Base-by-base conservation (phyloP, 2,888 invertebrate species). In the Willowsia nigromaculata region DNA sequence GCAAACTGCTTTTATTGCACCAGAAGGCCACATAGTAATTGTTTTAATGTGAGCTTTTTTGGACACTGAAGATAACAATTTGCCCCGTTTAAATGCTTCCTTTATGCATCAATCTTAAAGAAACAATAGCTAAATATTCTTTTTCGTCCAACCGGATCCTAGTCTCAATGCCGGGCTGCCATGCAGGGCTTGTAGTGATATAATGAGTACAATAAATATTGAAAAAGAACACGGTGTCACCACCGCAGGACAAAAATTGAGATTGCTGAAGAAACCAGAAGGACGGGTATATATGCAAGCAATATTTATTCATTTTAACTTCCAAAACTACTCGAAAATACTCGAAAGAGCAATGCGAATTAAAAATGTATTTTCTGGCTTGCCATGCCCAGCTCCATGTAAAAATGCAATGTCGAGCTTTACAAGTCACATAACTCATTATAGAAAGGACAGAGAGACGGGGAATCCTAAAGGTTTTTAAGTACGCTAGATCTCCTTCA, bases 21-120 rank as follows among this genome's bases (percentile, higher is more conserved):
- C 11, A 83, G 83, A 68, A 83, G 50, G 33, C 53, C 84, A 71
- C 76, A n/a, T n/a, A n/a, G n/a, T n/a, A 76, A 47, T 84, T 85
- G 62, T 74, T 62, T 85, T 59, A 47, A 30, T 59, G 53, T 33
- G 30, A 71, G 65, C 50, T 15, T 83, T 82, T 81, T 78, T 59
- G 27, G 47, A n/a, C 81, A 81, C 81, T 40, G 18, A 59, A 7
- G 15, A 43, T 27, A 62, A 62, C 27, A 27, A 25, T 1, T 27
- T 22, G 0, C 11, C 25, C 30, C 27, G 15, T 30, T 68, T 37
- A 37, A 18, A 37, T 68, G 37, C 7, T 68, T 33, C 37, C 25
- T 7, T 71, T 40, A 11, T 13, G 25, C 22, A 2, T 37, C 40
- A 22, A 18, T 65, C 33, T 65, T 25, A 25, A 27, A 37, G 18